Percentiles rank a stretch among this genome's conserved stretches.
These are phyloP conservation scores for Rhineura floridana DNA, from an alignment of 2,113 vertebrate species.

Conservation along the genomic window DNA sequence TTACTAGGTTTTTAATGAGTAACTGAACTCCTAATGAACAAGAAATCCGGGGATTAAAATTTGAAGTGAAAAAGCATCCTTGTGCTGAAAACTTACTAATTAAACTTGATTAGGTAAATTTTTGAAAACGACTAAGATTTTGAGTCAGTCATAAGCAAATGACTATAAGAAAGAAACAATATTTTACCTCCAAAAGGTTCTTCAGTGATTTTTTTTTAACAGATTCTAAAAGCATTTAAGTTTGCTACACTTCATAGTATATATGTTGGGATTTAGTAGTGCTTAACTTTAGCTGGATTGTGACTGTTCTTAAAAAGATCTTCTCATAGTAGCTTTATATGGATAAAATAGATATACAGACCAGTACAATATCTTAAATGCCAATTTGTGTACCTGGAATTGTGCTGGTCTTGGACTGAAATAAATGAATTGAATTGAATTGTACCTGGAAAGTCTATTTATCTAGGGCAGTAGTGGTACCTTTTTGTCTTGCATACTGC, in stretches of 20 bases:
- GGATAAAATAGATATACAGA: too few relatives aligned
- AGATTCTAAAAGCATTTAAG: conserved; percentile 33
- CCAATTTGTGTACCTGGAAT: too few relatives aligned
- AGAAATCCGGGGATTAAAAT: conserved; percentile 49
- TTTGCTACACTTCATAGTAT: conserved; percentile 30
- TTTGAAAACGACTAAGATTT: conserved; percentile 36
- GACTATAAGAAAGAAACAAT: conserved; percentile 23
- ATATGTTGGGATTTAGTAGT: background rate
- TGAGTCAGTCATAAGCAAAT: conserved; percentile 31
- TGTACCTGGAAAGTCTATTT: too few relatives aligned
- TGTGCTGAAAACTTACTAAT: conserved; percentile 6
- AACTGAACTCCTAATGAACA: conserved; percentile 50
- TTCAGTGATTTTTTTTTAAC: conserved; percentile 12
- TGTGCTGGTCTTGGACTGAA: too few relatives aligned
- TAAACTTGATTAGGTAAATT: conserved; percentile 43
- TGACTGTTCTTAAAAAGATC: too few relatives aligned
- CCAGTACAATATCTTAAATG: too few relatives aligned
- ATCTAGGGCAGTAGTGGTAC: too few relatives aligned
- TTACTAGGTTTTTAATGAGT: conserved; percentile 56
- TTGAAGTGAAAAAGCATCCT: conserved; percentile 5
- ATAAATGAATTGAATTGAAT: too few relatives aligned
- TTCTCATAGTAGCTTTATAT: too few relatives aligned
- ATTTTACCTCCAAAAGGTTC: background rate
- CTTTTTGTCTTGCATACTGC: too few relatives aligned
- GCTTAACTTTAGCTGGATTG: too few relatives aligned